phyloP scores from a whole-genome alignment of 2,113 vertebrate genomes.

The Syngnathus typhle region DNA sequence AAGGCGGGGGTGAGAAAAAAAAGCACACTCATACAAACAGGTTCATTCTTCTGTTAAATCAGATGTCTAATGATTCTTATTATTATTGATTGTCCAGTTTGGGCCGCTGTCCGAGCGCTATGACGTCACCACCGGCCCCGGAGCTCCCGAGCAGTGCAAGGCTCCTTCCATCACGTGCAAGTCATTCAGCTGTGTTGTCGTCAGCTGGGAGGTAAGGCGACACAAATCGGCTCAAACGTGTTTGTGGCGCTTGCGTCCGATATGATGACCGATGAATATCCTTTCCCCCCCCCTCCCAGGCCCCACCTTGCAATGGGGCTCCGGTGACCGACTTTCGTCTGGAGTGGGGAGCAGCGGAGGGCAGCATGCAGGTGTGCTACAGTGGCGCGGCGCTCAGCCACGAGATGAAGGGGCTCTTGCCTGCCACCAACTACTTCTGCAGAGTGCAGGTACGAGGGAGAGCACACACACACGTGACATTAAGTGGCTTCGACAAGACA shows the following conservation, averaged over 20 bases:
- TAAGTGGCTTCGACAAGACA: no score
- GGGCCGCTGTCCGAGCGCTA: conserved; percentile 87
- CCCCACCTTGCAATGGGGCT: conserved; percentile 82
- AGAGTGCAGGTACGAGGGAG: conserved; percentile 82
- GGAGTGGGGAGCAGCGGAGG: conserved; percentile 93
- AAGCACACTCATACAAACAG: background rate
- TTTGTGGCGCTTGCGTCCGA: no score
- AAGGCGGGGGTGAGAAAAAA: conserved; percentile 83
- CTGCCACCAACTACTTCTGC: conserved; percentile 89
- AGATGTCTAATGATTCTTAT: no score
- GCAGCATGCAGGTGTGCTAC: conserved; percentile 87
- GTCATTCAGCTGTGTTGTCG: conserved; percentile 85
- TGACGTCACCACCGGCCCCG: conserved; percentile 86
- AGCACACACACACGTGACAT: background rate
- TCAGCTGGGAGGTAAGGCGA: conserved; percentile 88
- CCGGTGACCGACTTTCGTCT: conserved; percentile 84
- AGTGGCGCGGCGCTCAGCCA: conserved; percentile 78
- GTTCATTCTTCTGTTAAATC: background rate
- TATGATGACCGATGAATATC: background rate
- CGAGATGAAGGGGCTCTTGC: conserved; percentile 88
- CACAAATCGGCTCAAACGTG: background rate
- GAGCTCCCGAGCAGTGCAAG: conserved; percentile 86
- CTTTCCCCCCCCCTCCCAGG: conserved; percentile 54
- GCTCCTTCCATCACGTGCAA: conserved; percentile 80
- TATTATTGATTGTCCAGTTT: conserved; percentile 59